Conservation (phyloP, 2,113 vertebrate genomes). For the Ancistrus triradiatus region DNA sequence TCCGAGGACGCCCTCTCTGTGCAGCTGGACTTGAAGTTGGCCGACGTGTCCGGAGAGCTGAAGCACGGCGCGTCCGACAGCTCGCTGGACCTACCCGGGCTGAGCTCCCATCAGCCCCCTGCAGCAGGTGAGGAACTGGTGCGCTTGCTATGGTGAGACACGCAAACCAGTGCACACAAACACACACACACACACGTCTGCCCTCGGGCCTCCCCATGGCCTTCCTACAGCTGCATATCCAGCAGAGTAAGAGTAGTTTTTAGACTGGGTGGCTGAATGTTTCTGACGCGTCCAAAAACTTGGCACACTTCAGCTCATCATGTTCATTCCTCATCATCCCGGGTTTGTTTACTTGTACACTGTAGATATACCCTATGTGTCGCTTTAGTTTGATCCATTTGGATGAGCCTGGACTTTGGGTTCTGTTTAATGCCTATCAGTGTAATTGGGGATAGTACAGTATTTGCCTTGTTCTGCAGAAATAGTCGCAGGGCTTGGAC, state of each 20-base stretch:
- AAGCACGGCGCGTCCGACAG: conserved; percentile 99
- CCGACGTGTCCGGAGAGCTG: conserved; percentile 94
- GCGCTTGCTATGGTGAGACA: conserved; percentile 92
- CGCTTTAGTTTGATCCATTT: too few relatives aligned
- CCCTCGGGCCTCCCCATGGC: conserved; percentile 44
- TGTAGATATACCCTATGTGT: too few relatives aligned
- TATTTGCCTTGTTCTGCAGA: too few relatives aligned
- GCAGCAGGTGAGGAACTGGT: conserved; percentile 99
- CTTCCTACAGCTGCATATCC: conserved; percentile 38
- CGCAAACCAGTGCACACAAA: conserved; percentile 28
- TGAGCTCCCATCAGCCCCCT: conserved; percentile 92
- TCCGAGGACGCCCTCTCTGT: conserved; percentile 94
- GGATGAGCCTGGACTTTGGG: too few relatives aligned
- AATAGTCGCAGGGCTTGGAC: too few relatives aligned
- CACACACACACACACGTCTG: conserved; percentile 30
- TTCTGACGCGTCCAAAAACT: conserved; percentile 42
- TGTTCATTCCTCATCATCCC: conserved; percentile 31
- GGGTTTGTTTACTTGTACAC: conserved; percentile 37
- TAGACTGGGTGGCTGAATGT: conserved; percentile 34
- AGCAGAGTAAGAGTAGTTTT: conserved; percentile 4
- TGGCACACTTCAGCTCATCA: conserved; percentile 42
- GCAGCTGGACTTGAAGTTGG: conserved; percentile 98
- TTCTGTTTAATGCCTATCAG: too few relatives aligned
- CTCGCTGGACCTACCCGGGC: conserved; percentile 96
- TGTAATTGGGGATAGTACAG: too few relatives aligned